Conservation (phyloP, 2,113 vertebrate species). For the Misgurnus mizolepis region DNA sequence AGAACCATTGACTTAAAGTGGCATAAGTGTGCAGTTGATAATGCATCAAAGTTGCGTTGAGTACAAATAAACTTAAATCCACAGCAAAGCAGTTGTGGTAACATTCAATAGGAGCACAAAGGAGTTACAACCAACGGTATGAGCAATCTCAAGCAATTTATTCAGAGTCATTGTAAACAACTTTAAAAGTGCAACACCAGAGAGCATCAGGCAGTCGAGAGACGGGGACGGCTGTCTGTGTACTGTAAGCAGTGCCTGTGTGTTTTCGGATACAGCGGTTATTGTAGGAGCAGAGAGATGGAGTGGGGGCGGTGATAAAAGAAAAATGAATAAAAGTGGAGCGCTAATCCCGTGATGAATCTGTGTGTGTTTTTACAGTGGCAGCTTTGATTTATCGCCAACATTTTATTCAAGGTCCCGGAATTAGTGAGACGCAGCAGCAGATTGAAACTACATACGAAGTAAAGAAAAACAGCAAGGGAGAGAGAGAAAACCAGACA, state of each 20-base stretch:
- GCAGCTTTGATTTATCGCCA: slow-evolving; percentile 75
- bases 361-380: slow-evolving; percentile 74
- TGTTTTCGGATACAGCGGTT: background rate
- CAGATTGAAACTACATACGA: slow-evolving; percentile 63
- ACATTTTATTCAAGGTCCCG: slow-evolving; percentile 73
- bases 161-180: background rate
- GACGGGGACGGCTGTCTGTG: slow-evolving; percentile 2
- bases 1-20: too few species aligned
- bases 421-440: slow-evolving; percentile 71
- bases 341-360: slow-evolving; percentile 73
- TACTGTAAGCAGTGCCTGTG: background rate
- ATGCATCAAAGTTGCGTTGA: too few species aligned
- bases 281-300: slow-evolving; percentile 32
- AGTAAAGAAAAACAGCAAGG: slow-evolving; percentile 16
- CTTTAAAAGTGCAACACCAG: slow-evolving; percentile 1
- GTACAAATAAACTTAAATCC: too few species aligned
- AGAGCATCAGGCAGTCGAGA: slow-evolving; percentile 25
- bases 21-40: too few species aligned
- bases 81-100: background rate
- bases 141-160: slow-evolving; percentile 12
- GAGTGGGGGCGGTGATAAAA: slow-evolving; percentile 40
- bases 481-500: slow-evolving; percentile 19
- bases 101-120: background rate
- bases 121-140: background rate
- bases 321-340: slow-evolving; percentile 69